Conservation (phyloP, 2,797 vertebrate species). For the Pygocentrus nattereri region DNA sequence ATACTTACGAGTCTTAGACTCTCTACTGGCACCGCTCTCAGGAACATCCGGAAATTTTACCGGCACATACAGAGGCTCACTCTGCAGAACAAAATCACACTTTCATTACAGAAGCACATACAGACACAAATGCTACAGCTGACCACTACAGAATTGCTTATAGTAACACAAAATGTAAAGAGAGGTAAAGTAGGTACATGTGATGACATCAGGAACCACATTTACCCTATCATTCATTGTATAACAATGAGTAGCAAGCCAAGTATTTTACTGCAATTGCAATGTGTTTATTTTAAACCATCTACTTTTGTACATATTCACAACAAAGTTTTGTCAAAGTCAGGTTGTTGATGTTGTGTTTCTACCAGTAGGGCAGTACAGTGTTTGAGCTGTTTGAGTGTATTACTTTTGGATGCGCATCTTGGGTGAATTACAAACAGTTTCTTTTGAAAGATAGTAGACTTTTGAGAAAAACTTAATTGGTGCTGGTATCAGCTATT, state of each 20-base stretch:
- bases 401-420: too few species aligned
- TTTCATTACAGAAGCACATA: background rate
- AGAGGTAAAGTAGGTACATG: background rate
- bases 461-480: too few species aligned
- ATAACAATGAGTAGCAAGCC: background rate
- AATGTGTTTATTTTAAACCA: too few species aligned
- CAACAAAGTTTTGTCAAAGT: background rate
- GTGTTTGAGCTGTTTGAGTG: too few species aligned
- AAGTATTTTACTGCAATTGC: background rate
- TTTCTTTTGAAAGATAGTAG: too few species aligned
- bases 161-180: background rate
- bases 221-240: background rate
- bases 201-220: background rate
- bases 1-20: slow-evolving; percentile 87
- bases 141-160: background rate
- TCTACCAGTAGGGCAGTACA: too few species aligned
- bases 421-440: too few species aligned
- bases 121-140: background rate
- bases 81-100: slow-evolving; percentile 75
- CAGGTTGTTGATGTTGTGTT: too few species aligned
- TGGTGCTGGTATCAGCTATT: too few species aligned
- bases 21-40: slow-evolving; percentile 67
- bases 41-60: slow-evolving; percentile 95
- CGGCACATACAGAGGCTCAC: slow-evolving; percentile 95
- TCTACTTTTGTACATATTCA: background rate